phyloP scores from a whole-genome alignment of 2,113 vertebrate species.

The Psilopogon haemacephalus region DNA sequence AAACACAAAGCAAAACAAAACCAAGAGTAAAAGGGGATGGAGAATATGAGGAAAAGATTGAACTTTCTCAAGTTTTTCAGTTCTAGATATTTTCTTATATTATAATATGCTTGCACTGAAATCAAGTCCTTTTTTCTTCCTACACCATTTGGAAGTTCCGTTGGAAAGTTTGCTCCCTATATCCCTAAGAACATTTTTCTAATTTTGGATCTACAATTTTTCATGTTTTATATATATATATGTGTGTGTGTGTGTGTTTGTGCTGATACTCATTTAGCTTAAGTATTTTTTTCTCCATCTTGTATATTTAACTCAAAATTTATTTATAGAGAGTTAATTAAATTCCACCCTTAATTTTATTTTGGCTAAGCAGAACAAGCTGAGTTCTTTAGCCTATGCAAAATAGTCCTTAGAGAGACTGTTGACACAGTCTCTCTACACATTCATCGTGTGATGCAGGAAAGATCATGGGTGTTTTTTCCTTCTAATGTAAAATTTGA shows the following conservation, averaged over 20 bases:
- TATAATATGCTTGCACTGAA: background rate
- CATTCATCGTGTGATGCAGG: background rate
- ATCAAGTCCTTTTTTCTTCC: background rate
- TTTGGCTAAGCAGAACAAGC: background rate
- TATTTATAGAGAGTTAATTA: background rate
- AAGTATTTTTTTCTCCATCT: background rate
- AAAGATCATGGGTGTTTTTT: background rate
- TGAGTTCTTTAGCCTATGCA: background rate
- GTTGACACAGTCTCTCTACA: too few relatives aligned
- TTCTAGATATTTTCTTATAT: background rate
- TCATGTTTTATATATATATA: background rate
- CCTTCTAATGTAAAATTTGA: background rate
- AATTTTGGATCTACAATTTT: background rate
- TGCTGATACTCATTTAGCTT: background rate
- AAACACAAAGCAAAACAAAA: too few relatives aligned
- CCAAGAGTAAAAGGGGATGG: background rate
- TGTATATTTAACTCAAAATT: background rate
- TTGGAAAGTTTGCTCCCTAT: background rate
- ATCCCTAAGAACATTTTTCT: background rate
- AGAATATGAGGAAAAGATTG: background rate
- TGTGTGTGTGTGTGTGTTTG: background rate
- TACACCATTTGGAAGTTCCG: background rate
- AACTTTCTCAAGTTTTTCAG: background rate
- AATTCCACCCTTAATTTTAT: background rate
- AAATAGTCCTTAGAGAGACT: background rate